phyloP scores from a whole-genome alignment of 2,113 vertebrate genomes.

The Pavo muticus region DNA sequence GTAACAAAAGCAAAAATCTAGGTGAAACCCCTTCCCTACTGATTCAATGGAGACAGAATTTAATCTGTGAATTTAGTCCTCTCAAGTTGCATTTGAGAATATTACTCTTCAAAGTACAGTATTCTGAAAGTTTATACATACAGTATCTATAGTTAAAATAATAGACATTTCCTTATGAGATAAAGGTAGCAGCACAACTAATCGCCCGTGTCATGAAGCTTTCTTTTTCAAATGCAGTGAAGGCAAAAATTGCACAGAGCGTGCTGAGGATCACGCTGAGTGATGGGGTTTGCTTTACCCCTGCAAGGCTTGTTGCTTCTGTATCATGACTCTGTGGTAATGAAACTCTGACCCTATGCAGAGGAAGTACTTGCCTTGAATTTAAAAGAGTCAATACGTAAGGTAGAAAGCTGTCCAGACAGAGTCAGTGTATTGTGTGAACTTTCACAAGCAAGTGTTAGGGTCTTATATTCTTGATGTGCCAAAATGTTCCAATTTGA shows the following conservation, averaged over 20 bases:
- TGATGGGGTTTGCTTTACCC: not conserved
- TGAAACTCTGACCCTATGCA: not conserved
- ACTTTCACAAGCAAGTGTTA: not conserved
- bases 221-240: not conserved
- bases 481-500: not conserved
- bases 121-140: not conserved
- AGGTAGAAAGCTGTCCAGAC: not conserved
- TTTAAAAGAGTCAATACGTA: too few relatives aligned
- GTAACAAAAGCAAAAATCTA: not conserved
- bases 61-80: not conserved
- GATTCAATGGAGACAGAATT: not conserved
- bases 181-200: not conserved
- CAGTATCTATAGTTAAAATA: not conserved
- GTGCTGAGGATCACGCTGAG: not conserved
- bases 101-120: not conserved
- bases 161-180: not conserved
- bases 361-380: not conserved
- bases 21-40: not conserved
- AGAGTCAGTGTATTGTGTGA: not conserved
- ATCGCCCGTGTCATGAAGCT: not conserved
- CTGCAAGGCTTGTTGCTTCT: not conserved
- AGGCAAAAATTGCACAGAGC: not conserved
- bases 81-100: not conserved
- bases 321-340: not conserved
- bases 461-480: not conserved